These are phyloP conservation scores for Gobius niger DNA, from an alignment of 2,113 vertebrate genomes.

Conservation along the genomic window DNA sequence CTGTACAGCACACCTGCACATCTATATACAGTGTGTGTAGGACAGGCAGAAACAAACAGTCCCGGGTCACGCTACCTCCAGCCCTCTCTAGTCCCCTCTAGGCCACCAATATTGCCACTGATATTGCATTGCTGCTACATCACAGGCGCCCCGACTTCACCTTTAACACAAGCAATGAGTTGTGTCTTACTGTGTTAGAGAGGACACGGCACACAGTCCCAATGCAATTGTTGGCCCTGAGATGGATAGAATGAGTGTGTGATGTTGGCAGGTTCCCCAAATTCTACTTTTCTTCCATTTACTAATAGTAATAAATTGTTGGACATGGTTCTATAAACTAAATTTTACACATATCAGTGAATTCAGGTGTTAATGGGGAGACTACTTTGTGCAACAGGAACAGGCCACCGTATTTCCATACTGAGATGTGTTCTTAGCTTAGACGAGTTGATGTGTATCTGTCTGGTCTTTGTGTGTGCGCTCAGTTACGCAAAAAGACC, in stretches of 20 bases:
- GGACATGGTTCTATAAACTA: too few species aligned
- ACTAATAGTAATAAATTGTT: background rate
- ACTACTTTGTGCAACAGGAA: too few species aligned
- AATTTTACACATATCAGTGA: too few species aligned
- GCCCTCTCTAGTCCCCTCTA: conserved; percentile 33
- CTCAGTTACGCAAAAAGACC: too few species aligned
- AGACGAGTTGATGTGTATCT: too few species aligned
- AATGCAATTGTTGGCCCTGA: background rate
- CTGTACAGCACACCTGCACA: conserved; percentile 10
- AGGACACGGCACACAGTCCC: background rate
- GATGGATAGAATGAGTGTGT: background rate
- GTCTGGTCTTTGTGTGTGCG: too few species aligned
- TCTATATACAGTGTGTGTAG: background rate
- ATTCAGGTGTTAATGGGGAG: too few species aligned
- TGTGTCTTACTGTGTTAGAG: background rate
- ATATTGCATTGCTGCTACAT: conserved; percentile 71
- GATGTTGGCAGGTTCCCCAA: background rate
- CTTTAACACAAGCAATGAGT: conserved; percentile 1
- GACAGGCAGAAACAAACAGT: conserved; percentile 31
- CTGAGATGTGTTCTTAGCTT: too few species aligned
- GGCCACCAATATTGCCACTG: conserved; percentile 55
- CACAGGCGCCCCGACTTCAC: conserved; percentile 21
- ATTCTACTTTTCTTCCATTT: background rate
- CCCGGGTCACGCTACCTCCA: conserved; percentile 36
- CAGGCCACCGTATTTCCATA: too few species aligned